A percentile compares a stretch with the other conserved stretches of the same genome.
These are phyloP conservation scores for Epinephelus fuscoguttatus DNA, from an alignment of 2,113 vertebrate species.

Conservation along the genomic window DNA sequence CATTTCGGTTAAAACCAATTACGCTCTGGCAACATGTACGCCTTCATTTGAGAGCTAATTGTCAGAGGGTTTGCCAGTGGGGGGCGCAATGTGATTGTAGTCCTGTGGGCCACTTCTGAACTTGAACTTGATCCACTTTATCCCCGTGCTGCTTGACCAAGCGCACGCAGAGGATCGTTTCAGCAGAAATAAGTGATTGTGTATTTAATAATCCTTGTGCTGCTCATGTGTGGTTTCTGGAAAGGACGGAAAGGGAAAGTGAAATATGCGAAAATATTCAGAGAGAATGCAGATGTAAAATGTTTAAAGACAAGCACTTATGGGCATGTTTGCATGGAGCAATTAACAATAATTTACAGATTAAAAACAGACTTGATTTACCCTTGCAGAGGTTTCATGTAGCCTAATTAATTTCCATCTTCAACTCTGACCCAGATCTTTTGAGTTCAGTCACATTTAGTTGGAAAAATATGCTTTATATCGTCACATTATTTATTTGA, in stretches of 20 bases:
- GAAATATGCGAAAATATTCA: background rate
- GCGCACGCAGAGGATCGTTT: slow-evolving; percentile 33
- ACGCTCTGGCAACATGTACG: slow-evolving; percentile 53
- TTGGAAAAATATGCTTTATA: background rate
- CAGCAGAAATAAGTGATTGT: slow-evolving; percentile 35
- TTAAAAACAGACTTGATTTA: background rate
- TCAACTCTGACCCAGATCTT: slow-evolving; percentile 7
- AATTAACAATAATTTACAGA: background rate
- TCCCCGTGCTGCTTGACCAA: slow-evolving; percentile 52
- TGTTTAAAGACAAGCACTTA: background rate
- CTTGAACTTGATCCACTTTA: slow-evolving; percentile 90
- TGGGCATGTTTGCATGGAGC: background rate
- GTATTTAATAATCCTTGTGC: slow-evolving; percentile 23
- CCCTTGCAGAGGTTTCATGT: background rate
- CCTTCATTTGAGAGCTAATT: slow-evolving; percentile 50
- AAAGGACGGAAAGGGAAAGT: background rate
- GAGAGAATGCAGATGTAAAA: background rate
- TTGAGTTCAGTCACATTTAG: slow-evolving; percentile 8
- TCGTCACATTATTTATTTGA: background rate
- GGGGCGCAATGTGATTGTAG: slow-evolving; percentile 91
- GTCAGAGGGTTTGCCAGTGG: slow-evolving; percentile 84
- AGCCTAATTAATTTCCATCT: background rate
- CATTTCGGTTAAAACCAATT: slow-evolving; percentile 52
- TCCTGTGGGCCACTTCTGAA: slow-evolving; percentile 76
- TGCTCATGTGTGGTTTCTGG: background rate